Conservation (phyloP, 2,797 vertebrate genomes). For the Selene dorsalis region DNA sequence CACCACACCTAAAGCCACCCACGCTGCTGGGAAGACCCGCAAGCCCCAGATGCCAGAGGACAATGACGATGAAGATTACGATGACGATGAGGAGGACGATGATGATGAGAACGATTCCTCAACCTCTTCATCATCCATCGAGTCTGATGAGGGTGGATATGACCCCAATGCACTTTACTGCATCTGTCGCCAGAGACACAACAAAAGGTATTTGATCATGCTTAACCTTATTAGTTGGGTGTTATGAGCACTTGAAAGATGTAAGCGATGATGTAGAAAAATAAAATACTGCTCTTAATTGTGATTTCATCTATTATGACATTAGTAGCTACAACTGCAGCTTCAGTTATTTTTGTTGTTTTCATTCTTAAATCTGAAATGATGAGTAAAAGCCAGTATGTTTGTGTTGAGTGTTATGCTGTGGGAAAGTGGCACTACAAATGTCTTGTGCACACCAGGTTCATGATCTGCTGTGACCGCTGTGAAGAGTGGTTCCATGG, state of each 20-base stretch:
- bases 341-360: not conserved
- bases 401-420: constrained; percentile 7
- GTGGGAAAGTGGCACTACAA: not conserved
- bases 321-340: not conserved
- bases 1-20: constrained; percentile 54
- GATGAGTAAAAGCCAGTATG: not conserved
- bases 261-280: not conserved
- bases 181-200: constrained; percentile 97
- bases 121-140: constrained; percentile 78
- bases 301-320: not conserved
- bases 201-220: constrained; percentile 90
- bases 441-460: constrained; percentile 83
- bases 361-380: not conserved
- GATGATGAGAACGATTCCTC: constrained; percentile 49
- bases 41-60: constrained; percentile 65
- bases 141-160: constrained; percentile 92
- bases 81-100: constrained; percentile 19
- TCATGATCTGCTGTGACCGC: constrained; percentile 99
- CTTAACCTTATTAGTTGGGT: not conserved
- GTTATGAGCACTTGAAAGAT: no score
- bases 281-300: not conserved
- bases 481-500: constrained; percentile 99
- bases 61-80: constrained; percentile 17
- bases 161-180: constrained; percentile 96
- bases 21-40: constrained; percentile 38